phyloP scores from a whole-genome alignment of 2,797 vertebrate genomes.

The Chaunax sp. region DNA sequence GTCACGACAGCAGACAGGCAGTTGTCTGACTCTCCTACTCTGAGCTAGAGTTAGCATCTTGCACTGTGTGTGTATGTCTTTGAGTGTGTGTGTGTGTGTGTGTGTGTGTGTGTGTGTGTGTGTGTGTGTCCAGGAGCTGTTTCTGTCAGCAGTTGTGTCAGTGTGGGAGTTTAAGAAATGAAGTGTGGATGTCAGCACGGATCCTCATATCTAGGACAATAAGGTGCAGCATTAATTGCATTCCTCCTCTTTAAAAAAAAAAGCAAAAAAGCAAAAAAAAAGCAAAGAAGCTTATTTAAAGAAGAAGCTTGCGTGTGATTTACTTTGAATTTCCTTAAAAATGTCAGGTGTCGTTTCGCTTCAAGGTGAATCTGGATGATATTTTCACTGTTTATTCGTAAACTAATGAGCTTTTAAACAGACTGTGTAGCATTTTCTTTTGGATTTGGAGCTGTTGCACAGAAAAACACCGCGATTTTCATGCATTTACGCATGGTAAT shows the following conservation, averaged over 20 bases:
- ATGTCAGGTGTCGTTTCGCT: too few species aligned
- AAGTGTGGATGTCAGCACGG: conserved; percentile 2
- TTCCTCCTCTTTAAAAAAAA: too few species aligned
- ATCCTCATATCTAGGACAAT: not conserved
- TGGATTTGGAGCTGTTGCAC: not conserved
- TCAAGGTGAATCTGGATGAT: not conserved
- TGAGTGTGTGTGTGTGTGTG: conserved; percentile 28
- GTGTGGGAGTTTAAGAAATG: not conserved
- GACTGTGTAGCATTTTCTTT: not conserved
- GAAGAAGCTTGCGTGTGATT: too few species aligned
- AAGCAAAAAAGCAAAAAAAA: too few species aligned
- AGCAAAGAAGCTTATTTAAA: too few species aligned
- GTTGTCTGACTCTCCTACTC: conserved; percentile 21
- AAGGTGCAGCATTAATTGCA: not conserved
- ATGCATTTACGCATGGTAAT: not conserved
- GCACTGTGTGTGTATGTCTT: conserved; percentile 33
- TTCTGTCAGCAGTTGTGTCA: conserved; percentile 34
- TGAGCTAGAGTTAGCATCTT: conserved; percentile 44
- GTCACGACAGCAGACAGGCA: conserved; percentile 21
- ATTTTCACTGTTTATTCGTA: not conserved
- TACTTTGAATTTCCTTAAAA: too few species aligned
- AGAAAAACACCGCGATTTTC: not conserved
- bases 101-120: conserved; percentile 35
- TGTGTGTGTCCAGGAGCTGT: conserved; percentile 10
- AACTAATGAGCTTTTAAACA: not conserved